Evolutionary conservation across 92 coral and sea anemone species (phyloP), one percentile per base, ranked within the genome.

Genomic region (Meandrina meandrites): DNA sequence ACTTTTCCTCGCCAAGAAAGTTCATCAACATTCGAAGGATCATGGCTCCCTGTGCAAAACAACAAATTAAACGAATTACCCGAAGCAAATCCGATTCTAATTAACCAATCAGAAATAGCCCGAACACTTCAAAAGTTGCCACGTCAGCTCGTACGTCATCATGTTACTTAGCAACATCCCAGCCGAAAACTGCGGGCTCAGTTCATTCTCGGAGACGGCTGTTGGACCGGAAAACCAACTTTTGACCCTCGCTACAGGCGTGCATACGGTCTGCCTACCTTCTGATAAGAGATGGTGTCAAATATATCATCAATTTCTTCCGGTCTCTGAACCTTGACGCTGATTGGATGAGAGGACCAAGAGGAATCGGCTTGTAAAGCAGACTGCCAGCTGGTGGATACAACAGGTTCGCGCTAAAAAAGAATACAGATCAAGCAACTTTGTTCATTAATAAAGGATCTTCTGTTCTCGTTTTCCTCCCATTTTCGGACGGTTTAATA

Each of bases 281-380:
- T 91, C 74, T 88, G 87, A 77, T 91, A 91, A 1, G 93, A 91
- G 58, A 91, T 88, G 83, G 81, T 72, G 80, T 91, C 93, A 82
- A 93, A 85, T 75, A 87, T 78, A 27, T 84, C 80, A 47, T 89
- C 91, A 30, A 79, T 86, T 70, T 94, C 90, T 77, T 74, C 85
- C 36, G 94, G 93, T 72, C 82, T 91, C 10, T 82, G 48, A 36
- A 90, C 91, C 78, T 88, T 42, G 22, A 85, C 85, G 58, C 86
- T 86, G 68, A 94, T 75, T 47, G 96, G 86, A 86, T 86, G 93
- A 51, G 95, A 87, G 70, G 76, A 69, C 89, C 48, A 40, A 22
- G 77, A 53, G 30, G 93, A 88, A 73, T 94, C 96, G 35, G 83
- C 87, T 57, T 94, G 81, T 21, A 94, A 62, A 10, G 94, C 94